Base-by-base conservation (phyloP, 1,140 invertebrate species). In the Heliothis subflexa region DNA sequence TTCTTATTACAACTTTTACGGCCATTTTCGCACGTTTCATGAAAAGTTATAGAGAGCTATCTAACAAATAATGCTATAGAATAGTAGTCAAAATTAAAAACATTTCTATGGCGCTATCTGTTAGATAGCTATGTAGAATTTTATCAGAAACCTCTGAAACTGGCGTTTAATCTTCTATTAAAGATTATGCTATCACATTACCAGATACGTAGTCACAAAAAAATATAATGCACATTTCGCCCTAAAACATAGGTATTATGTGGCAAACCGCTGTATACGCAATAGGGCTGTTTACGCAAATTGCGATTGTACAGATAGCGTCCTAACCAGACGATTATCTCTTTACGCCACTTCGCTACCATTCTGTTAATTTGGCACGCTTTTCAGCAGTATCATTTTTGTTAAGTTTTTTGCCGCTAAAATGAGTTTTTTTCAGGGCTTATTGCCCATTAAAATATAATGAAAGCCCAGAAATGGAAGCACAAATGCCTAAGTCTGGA, bases 351-450 rank as follows among this genome's bases (percentile, higher is more conserved):
- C 13, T 71, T 54, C 13, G 16, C 25, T 16, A 45, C 16, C 18
- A 68, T 68, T 50, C 64, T 50, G 64, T 68, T 68, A 71, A 71
- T 71, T 71, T 71, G 68, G 68, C 64, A 71, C 21, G 68, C 68
- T 71, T 54, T 71, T 71, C 13, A 16, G 50, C 16, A 12, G 18
- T 3, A 16, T 21, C 14, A 16, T 50, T 50, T 50, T 68, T 49
- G 64, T 47, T 13, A 21, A 16, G 16, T 49, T 57, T 57, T 57
- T 57, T 25, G 18, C 3, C 7, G 33, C 33, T 33, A 7, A 33
- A 33, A 33, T 33, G 33, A 33, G 33, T 5, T 33, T 33, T 7
- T 33, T 3, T 33, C 33, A 33, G 3, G 3, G 33, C 33, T 33
- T 33, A 33, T 33, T 3, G 33, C 1, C 7, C 3, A 33, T 33